A percentile compares a stretch with the other conserved stretches of the same genome.
These are phyloP conservation scores for Neocloeon triangulifer DNA, from an alignment of 1,140 invertebrate species.

Conservation along the genomic window DNA sequence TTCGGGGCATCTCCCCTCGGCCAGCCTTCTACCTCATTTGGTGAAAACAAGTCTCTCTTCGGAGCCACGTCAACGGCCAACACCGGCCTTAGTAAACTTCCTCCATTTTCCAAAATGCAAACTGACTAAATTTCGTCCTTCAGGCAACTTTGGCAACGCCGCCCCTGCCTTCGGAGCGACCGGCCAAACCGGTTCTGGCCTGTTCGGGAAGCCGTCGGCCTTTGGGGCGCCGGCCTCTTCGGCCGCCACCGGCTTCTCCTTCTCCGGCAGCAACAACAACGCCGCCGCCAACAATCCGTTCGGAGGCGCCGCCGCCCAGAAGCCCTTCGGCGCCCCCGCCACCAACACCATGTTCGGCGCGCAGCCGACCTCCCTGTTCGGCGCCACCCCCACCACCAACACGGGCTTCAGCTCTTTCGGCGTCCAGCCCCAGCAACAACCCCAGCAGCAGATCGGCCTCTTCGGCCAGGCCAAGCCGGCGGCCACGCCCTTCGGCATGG, in stretches of 20 bases:
- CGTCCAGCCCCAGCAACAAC: conserved; percentile 17
- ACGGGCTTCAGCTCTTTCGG: conserved; percentile 27
- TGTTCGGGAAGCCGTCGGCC: conserved; percentile 22
- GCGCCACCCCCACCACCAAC: conserved; percentile 26
- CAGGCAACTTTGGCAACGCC: no score
- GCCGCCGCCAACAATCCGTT: conserved; percentile 10
- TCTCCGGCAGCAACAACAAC: conserved; percentile 6
- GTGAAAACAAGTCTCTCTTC: no score
- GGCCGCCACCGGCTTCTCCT: conserved; percentile 14
- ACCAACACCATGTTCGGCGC: conserved; percentile 12
- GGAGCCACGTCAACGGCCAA: no score
- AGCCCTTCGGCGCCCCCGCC: no score
- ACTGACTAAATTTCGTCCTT: no score
- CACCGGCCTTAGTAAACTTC: no score
- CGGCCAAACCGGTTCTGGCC: conserved; percentile 8
- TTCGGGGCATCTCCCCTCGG: conserved; percentile 10
- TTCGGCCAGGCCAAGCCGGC: conserved; percentile 20
- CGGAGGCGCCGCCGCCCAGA: no score
- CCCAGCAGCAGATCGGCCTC: conserved; percentile 21
- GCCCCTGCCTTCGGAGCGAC: conserved; percentile 13
- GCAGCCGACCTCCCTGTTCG: conserved; percentile 23
- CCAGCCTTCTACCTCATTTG: no score
- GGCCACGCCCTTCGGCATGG: conserved; percentile 18
- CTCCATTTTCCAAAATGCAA: no score
- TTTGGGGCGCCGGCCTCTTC: conserved; percentile 17